Base-by-base conservation (phyloP, 23 tunicate species). In the Styela clava region DNA sequence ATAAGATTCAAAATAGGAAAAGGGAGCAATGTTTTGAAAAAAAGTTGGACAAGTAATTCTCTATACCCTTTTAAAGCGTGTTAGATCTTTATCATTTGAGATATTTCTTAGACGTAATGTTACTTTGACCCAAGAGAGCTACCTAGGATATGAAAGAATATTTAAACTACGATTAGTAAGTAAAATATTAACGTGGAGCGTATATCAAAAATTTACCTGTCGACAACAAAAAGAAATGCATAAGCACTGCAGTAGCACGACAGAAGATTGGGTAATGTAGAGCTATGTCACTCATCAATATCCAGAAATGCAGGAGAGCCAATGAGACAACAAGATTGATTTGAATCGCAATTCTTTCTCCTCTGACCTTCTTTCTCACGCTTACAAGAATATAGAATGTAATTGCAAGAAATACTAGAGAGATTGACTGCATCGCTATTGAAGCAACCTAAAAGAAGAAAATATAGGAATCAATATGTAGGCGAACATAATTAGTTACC, bases 271-370 rank as follows among this genome's bases (percentile, higher is more conserved):
- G 26, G 31, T 76, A 24, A 25, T 22, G 31, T 21, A 76, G 7
- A n/a, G 81, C 81, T 0, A 52, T 29, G 24, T 76, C 81, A 35
- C 65, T 24, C 31, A 36, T 16, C 67, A 76, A 64, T 20, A 52
- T 36, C 67, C 64, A 52, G 24, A 52, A 44, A 51, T 76, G 65
- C 24, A 44, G 65, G 18, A 76, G 65, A 26, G 52, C 31, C 64
- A 76, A 29, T 26, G 81, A 76, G 12, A 76, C 33, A 1, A 44
- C 52, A 25, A 76, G 52, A 27, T 76, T 76, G 63, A 76, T 76
- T 44, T 76, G 81, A 29, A 76, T 76, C 1, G 81, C 62, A 0
- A 76, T 76, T 52, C 81, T 76, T 44, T 76, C 81, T 26, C 81
- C 81, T 25, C 81, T 27, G 33, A 52, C 81, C 27, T 34, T 76